Conservation (phyloP, 2,797 vertebrate species). For the Erethizon dorsatum region DNA sequence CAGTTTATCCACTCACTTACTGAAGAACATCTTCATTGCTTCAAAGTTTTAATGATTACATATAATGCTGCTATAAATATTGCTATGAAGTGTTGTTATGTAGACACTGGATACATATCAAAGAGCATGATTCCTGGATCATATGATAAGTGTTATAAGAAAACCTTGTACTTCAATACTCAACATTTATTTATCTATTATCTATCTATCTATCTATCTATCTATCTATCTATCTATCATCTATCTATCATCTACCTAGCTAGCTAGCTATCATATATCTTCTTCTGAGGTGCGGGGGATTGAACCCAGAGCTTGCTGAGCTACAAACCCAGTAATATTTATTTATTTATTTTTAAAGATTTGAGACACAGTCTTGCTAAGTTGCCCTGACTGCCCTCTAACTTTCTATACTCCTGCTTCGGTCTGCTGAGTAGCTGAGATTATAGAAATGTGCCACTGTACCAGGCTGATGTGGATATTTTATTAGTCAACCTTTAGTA, state of each 20-base stretch:
- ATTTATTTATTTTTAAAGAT: neutral
- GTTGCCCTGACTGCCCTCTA: neutral
- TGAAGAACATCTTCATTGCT: neutral
- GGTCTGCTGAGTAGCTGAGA: neutral
- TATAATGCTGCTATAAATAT: neutral
- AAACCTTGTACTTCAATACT: neutral
- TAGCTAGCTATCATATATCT: neutral
- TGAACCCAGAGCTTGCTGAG: neutral
- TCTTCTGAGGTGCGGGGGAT: neutral
- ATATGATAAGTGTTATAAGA: neutral
- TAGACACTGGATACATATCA: too few relatives aligned
- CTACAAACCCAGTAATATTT: neutral
- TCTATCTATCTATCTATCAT: neutral
- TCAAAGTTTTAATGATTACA: neutral
- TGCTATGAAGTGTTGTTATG: neutral
- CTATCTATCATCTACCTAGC: neutral
- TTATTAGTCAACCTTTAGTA: neutral
- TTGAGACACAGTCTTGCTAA: neutral
- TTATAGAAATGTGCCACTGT: neutral
- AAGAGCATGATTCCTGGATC: neutral
- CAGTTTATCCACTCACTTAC: neutral
- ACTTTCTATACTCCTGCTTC: neutral
- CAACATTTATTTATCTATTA: neutral
- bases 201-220: too few relatives aligned
- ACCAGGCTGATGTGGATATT: neutral